phyloP scores from a whole-genome alignment of 2,113 vertebrate species.

The Tylochromis polylepis region DNA sequence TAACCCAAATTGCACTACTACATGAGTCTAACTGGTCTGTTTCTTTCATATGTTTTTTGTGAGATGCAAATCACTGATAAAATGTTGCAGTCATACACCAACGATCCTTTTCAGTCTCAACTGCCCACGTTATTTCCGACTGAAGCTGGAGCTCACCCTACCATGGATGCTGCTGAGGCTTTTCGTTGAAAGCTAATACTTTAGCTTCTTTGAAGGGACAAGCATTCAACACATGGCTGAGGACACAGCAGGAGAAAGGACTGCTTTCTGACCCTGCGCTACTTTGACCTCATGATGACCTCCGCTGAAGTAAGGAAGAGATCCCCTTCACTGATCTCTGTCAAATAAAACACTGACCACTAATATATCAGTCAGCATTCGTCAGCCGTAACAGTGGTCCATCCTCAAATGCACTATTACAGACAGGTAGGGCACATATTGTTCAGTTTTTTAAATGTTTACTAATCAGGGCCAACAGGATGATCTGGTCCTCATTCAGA shows the following conservation, averaged over 20 bases:
- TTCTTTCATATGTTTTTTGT: background rate
- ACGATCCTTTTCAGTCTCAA: background rate
- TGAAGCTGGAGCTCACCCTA: constrained; percentile 19
- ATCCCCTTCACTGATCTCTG: constrained; percentile 34
- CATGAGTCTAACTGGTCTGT: background rate
- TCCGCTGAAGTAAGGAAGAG: constrained; percentile 4
- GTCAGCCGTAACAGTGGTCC: background rate
- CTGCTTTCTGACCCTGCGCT: constrained; percentile 59
- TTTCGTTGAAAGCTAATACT: constrained; percentile 29
- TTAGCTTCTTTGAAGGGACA: constrained; percentile 61
- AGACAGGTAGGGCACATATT: background rate
- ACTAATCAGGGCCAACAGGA: background rate
- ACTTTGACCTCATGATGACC: constrained; percentile 52
- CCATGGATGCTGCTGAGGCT: constrained; percentile 13
- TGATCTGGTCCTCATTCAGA: background rate
- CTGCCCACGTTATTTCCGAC: background rate
- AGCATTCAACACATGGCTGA: constrained; percentile 70
- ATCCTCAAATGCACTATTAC: background rate
- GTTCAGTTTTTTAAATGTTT: background rate
- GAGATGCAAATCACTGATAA: background rate
- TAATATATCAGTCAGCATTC: background rate
- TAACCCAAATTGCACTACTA: background rate
- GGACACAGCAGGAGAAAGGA: constrained; percentile 60
- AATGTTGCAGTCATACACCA: background rate
- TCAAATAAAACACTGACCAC: constrained; percentile 31